phyloP scores from a whole-genome alignment of 2,888 invertebrate genomes.

The Linnaemya vulpina region DNA sequence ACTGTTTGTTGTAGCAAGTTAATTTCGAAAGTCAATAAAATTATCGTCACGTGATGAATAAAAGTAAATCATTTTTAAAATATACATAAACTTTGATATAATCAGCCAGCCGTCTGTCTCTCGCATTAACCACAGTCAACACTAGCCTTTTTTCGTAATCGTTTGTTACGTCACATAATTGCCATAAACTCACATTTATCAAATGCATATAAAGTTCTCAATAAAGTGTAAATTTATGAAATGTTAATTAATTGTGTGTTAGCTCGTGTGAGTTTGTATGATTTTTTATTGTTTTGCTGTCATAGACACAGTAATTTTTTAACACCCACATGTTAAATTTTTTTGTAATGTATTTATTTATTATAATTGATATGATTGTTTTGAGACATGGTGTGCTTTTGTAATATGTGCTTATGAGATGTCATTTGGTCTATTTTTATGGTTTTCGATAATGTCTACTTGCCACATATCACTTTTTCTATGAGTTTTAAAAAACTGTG shows the following conservation, averaged over 20 bases:
- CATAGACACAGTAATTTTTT: background rate
- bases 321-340: constrained; percentile 25
- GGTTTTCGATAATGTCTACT: background rate
- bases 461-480: background rate
- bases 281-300: background rate
- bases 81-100: constrained; percentile 38
- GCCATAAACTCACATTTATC: constrained; percentile 20
- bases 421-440: background rate
- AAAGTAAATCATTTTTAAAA: constrained; percentile 48
- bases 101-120: constrained; percentile 4
- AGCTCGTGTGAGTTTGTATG: background rate
- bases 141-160: constrained; percentile 15
- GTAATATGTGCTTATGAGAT: background rate
- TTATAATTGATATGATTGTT: background rate
- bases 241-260: constrained; percentile 32
- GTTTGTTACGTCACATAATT: constrained; percentile 17
- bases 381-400: background rate
- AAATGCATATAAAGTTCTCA: constrained; percentile 25
- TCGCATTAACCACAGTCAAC: constrained; percentile 7
- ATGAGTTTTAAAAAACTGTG: background rate
- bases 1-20: background rate
- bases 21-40: constrained; percentile 51
- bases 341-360: background rate
- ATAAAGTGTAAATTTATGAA: constrained; percentile 39
- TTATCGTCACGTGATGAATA: constrained; percentile 61